These are phyloP conservation scores for Melinaea marsaeus DNA, from an alignment of 2,888 invertebrate species.

Conservation along the genomic window DNA sequence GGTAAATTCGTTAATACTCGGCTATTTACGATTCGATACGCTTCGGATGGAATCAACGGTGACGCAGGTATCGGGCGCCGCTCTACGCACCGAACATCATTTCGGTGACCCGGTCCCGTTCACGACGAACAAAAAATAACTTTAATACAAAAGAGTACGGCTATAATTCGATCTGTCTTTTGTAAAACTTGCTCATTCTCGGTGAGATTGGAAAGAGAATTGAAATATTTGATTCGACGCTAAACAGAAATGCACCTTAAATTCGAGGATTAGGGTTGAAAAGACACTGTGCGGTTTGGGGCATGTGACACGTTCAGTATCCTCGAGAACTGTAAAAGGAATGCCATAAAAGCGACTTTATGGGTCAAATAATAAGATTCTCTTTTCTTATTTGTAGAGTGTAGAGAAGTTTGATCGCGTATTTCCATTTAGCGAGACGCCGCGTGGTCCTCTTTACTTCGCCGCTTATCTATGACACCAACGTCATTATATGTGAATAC, in stretches of 20 bases:
- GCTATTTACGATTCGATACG: conserved; percentile 26
- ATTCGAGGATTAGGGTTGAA: conserved; percentile 57
- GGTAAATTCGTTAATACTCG: conserved; percentile 1
- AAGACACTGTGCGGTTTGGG: conserved; percentile 55
- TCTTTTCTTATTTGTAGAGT: conserved; percentile 35
- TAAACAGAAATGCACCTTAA: conserved; percentile 66
- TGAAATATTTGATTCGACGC: conserved; percentile 59
- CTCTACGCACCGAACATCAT: conserved; percentile 64
- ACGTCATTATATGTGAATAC: conserved; percentile 29
- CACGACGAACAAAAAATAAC: conserved; percentile 55
- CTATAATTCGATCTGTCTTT: conserved; percentile 48
- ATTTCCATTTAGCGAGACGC: conserved; percentile 61
- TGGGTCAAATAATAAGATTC: conserved; percentile 43
- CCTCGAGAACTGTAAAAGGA: conserved; percentile 43
- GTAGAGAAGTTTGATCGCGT: conserved; percentile 35
- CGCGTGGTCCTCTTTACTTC: conserved; percentile 58
- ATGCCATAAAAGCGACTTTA: conserved; percentile 48
- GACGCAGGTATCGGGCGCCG: conserved; percentile 63
- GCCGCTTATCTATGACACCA: conserved; percentile 37
- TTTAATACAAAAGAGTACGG: conserved; percentile 53
- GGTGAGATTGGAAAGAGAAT: conserved; percentile 62
- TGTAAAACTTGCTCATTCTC: conserved; percentile 45
- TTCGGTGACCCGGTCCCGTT: conserved; percentile 62
- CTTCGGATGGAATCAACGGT: conserved; percentile 59
- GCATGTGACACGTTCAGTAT: conserved; percentile 59